A percentile compares a stretch with the other conserved stretches of the same genome.
Conservation (phyloP, 2,113 vertebrate species). For the Lampris megalopsis region DNA sequence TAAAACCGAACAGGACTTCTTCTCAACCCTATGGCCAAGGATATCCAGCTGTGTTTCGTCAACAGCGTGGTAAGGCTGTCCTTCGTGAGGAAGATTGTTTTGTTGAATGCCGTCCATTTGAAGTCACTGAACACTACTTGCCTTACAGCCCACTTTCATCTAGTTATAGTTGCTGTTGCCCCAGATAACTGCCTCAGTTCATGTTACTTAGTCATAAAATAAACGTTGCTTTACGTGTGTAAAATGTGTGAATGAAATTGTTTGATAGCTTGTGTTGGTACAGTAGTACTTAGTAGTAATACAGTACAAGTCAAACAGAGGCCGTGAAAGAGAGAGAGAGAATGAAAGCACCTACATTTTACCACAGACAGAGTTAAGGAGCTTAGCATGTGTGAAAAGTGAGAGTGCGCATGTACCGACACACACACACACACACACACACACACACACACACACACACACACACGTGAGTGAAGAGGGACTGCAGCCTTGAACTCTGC, state of each 20-base stretch:
- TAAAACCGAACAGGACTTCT: constrained; percentile 36
- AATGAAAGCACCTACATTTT: constrained; percentile 1
- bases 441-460: constrained; percentile 7
- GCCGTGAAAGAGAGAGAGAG: not conserved
- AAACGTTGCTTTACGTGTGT: not conserved
- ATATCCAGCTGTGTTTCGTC: constrained; percentile 69
- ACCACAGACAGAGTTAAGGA: not conserved
- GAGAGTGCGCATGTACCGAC: not conserved
- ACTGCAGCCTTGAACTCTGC: constrained; percentile 66
- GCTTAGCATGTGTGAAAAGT: constrained; percentile 5
- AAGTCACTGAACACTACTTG: not conserved
- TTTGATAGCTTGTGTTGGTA: constrained; percentile 3
- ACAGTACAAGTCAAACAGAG: not conserved
- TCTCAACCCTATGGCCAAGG: constrained; percentile 49
- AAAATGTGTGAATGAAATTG: constrained; percentile 24
- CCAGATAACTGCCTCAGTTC: constrained; percentile 10
- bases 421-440: constrained; percentile 10
- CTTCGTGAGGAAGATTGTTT: constrained; percentile 16
- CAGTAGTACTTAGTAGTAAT: not conserved
- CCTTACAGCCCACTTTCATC: constrained; percentile 12
- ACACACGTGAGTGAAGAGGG: constrained; percentile 43
- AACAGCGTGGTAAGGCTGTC: constrained; percentile 5
- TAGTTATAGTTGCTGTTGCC: not conserved
- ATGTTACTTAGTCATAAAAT: not conserved
- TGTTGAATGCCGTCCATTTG: constrained; percentile 49